Base-by-base conservation (phyloP, 1,140 invertebrate species). In the Meloidogyne exigua region DNA sequence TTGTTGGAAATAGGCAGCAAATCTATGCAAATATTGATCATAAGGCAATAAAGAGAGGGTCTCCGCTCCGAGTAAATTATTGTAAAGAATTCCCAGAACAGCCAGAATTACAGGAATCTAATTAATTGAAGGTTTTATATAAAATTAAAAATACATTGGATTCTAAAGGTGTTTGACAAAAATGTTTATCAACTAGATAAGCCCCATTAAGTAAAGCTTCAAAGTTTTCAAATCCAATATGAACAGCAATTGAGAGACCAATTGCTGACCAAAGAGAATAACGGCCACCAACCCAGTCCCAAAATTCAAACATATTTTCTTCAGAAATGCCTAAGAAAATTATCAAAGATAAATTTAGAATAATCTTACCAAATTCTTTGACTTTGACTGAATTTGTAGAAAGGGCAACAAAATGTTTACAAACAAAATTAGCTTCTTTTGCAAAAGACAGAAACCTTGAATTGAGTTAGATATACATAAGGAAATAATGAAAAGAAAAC, bases 1-100 rank as follows among this genome's bases (percentile, higher is more conserved):
- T 90, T 99, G 97, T 90, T 99, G 97, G 89, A 99, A 98, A 89
- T 99, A 99, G 13, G 97, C 96, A 57, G 97, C 94, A 90, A 99
- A 98, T 85, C 96, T 92, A 87, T 99, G 96, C 79, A 99, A 88
- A 88, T 99, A 99, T 89, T 99, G 91, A 88, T 99, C 97, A 89
- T 99, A 99, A 0, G 97, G 97, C 62, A 99, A 89, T 0, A 99
- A 90, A 10, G 95, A 94, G 84, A 98, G 94, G 0, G 95, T 98
- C 90, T 98, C 95, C 13, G 93, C 92, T 21, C 93, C 93, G 88
- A 92, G 95, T 86, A 98, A 96, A 88, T 99, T 98, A 71, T 91
- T 90, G 89, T 99, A 99, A 95, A 95, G 98, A 76, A 99, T 89
- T 15, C 96, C 96, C 5, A 99, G 88, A 67, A 99, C 83, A 0